phyloP scores from a whole-genome alignment of 2,797 vertebrate species.

The Ispidina lecontei region DNA sequence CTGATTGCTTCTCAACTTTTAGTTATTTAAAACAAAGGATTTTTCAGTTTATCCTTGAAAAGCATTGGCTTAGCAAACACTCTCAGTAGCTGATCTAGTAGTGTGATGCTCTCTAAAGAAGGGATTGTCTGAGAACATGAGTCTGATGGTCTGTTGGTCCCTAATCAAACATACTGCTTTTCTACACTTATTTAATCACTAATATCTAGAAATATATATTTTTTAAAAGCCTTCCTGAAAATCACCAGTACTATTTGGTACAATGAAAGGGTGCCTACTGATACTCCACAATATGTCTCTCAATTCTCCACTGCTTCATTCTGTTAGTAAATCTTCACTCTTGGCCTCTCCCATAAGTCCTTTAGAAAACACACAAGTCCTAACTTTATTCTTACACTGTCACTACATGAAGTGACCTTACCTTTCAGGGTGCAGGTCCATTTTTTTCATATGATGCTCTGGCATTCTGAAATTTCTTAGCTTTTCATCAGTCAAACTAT shows the following conservation, averaged over 20 bases:
- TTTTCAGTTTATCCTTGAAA: background rate
- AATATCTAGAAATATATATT: background rate
- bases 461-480: background rate
- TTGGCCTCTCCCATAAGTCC: background rate
- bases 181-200: background rate
- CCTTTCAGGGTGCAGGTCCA: background rate
- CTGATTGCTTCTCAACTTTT: background rate
- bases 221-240: background rate
- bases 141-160: background rate
- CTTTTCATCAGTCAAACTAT: background rate
- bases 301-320: background rate
- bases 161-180: slow-evolving; percentile 3
- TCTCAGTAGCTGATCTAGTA: background rate
- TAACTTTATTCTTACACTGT: background rate
- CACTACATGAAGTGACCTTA: background rate
- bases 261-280: background rate
- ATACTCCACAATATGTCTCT: background rate
- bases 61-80: background rate
- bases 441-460: background rate
- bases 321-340: background rate
- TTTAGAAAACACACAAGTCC: background rate
- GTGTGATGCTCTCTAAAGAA: background rate
- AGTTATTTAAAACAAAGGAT: background rate
- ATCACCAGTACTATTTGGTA: background rate
- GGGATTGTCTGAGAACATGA: background rate